Base-by-base conservation (phyloP, 1,140 invertebrate genomes). In the Nautilus pompilius region DNA sequence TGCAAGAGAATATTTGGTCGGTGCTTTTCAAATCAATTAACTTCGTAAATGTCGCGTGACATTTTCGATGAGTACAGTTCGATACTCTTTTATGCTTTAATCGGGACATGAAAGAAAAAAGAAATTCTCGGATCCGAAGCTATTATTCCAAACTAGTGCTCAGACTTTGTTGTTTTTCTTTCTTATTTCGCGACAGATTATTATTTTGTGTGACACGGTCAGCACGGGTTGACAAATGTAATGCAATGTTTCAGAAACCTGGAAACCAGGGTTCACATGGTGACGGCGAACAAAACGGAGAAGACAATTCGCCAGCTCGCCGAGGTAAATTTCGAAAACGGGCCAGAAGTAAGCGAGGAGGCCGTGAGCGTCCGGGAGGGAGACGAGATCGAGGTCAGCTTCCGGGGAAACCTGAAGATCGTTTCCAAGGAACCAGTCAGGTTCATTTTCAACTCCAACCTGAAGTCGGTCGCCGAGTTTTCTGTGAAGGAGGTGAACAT, bases 401-500 rank as follows among this genome's bases (percentile, higher is more conserved):
- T 80, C 67, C 67, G 71, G 57, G 78, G 78, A 15, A 80, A 80
- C 59, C 56, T 80, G 15, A 71, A 68, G 46, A 65, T 63, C 41
- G 33, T n/a, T n/a, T 41, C 53, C 0, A 32, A 60, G 49, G 10
- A 32, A 20, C 17, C 36, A 2, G 6, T 60, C 20, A 29, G 46
- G 17, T 65, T 78, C 30, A 62, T 68, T 4, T 80, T 70, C 61
- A 77, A 79, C 63, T 75, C 77, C 2, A 75, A 79, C 55, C 46
- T 80, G 17, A 26, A 60, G 20, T 69, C 70, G 0, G 59, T 63
- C 13, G 57, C 71, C 0, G 48, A 62, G 6, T 72, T 78, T 29
- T 62, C 65, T 20, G 62, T 73, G 2, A 63, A 63, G 24, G 78
- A 80, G 54, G 71, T 75, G 0, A 73, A 79, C 55, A 70, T 70